Conservation (phyloP, 53 echinoderm and acorn worm genomes). For the Henricia sp. region DNA sequence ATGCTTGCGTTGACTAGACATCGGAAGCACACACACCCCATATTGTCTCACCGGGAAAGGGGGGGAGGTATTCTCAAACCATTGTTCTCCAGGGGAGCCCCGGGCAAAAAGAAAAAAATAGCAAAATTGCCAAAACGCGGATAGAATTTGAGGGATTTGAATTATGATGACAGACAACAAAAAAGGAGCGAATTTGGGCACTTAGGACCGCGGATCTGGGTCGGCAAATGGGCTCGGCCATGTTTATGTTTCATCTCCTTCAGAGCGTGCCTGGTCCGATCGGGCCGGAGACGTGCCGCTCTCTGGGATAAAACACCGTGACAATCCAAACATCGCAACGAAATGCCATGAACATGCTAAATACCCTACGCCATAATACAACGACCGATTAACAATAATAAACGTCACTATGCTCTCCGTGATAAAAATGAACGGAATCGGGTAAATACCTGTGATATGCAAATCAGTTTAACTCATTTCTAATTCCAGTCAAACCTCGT, state of each 20-base stretch:
- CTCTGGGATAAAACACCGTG: conserved; percentile 20
- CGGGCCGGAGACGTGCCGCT: conserved; percentile 22
- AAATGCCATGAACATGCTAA: conserved; percentile 25
- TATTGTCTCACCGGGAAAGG: neutral
- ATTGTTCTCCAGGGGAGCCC: no score
- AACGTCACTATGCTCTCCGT: no score
- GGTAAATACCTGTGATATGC: no score
- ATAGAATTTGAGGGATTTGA: conserved; percentile 23
- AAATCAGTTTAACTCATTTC: no score
- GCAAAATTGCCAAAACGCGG: neutral
- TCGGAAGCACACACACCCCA: conserved; percentile 11
- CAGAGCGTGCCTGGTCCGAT: neutral
- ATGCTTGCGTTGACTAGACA: neutral
- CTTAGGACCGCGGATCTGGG: conserved; percentile 38
- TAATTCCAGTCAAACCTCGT: no score
- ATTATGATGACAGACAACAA: conserved; percentile 59
- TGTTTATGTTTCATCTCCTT: conserved; percentile 57
- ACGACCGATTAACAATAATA: neutral
- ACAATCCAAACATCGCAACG: conserved; percentile 55
- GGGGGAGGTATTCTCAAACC: no score
- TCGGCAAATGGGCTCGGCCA: conserved; percentile 46
- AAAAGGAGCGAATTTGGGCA: conserved; percentile 32
- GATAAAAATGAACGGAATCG: no score
- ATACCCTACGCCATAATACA: conserved; percentile 10
- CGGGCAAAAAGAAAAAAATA: neutral